Evolutionary conservation across 92 coral and sea anemone genomes (phyloP), one percentile per base, ranked within the genome.

Genomic region (Parazoanthus atlanticus): DNA sequence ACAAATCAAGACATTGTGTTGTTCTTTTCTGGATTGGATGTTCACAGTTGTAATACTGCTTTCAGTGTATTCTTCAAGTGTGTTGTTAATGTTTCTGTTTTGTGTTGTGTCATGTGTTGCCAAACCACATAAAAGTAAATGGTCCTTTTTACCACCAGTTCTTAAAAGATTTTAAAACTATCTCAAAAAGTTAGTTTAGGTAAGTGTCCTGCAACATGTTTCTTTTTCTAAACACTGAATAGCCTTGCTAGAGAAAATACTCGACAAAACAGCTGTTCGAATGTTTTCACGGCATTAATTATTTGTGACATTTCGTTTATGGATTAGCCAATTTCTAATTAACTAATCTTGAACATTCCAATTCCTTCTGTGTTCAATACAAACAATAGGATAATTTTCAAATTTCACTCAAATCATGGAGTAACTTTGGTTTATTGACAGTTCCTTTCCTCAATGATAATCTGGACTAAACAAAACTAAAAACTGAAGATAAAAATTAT

Each of bases 241-340:
- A 6, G 30, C 40, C 23, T 19, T 46, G 47, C 52, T 47, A 19
- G 8, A 0, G 43, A 84, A 84, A 28, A 84, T 71, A 15, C 79
- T 31, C 31, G 17, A 28, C 21, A 40, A 23, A 46, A 41, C 87
- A 84, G 87, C 86, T 69, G 87, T 69, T 84, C 41, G 31, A 16
- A 23, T 16, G 70, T 43, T 70, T 72, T 12, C 40, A 70, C 78
- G 70, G 41, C 34, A 69, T 84, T 84, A 84, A 69, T 70, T 69
- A 70, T 84, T 83, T 67, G 76, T 69, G 58, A 69, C 86, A 83
- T 38, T 65, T 82, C 58, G 49, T 43, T 82, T 82, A 65, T 82
- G 86, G 67, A 66, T 69, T 66, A 67, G 86, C 66, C 76, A 70
- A 41, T 83, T 83, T 83, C 32, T 69, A 34, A 81, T 81, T 33